Evolutionary conservation across 92 coral and sea anemone species (phyloP).

Genomic region (Phymanthus crucifer): DNA sequence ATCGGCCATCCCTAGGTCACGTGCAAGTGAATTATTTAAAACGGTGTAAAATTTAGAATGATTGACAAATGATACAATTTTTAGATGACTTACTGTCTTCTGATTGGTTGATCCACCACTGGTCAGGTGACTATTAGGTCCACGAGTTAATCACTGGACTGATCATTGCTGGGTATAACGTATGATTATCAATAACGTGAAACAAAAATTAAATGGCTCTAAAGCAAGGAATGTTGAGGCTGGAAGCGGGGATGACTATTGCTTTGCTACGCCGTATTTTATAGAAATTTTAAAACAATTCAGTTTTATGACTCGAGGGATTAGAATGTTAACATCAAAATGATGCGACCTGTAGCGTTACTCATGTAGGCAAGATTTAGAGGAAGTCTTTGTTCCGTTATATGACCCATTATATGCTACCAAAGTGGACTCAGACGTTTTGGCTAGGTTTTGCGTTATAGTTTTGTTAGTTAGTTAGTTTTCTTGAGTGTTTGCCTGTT

Average conservation of each 20-base stretch:
- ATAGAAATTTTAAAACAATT: neutral
- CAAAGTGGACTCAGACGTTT: no score
- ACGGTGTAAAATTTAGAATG: neutral
- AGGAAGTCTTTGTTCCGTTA: no score
- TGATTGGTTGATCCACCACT: conserved; percentile 36
- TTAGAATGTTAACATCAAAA: no score
- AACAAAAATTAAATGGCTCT: neutral
- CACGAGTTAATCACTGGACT: conserved; percentile 25
- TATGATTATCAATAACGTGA: conserved; percentile 1
- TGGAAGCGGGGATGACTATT: neutral
- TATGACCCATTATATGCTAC: no score
- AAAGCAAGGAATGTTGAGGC: neutral
- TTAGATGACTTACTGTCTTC: conserved; percentile 19
- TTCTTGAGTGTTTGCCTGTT: no score
- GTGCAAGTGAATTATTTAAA: no score
- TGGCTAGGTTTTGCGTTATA: no score
- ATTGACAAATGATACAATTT: neutral
- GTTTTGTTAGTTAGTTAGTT: no score
- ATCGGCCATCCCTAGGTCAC: no score
- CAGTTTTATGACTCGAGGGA: no score
- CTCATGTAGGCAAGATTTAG: no score
- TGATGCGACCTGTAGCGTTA: no score
- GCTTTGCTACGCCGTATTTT: neutral
- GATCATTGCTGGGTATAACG: conserved; percentile 12
- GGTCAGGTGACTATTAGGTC: conserved; percentile 34